Conservation (phyloP, 2,888 invertebrate genomes). For the Stenotaenia linearis region DNA sequence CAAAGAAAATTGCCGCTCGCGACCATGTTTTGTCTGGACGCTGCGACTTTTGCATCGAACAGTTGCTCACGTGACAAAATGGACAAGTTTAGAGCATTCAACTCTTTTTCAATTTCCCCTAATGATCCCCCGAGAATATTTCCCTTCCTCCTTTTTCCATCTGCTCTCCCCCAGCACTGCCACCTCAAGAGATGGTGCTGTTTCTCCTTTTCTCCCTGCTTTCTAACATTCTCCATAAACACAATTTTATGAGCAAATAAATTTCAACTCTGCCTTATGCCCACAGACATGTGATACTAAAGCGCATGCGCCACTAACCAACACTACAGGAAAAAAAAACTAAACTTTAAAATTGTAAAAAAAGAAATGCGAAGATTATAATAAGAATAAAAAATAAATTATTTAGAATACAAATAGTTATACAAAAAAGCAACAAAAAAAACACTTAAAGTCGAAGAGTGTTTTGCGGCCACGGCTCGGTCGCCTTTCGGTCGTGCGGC, state of each 20-base stretch:
- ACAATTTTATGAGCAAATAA: constrained; percentile 26
- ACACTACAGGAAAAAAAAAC: background rate
- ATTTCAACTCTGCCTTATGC: constrained; percentile 16
- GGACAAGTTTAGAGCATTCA: constrained; percentile 17
- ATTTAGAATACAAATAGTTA: background rate
- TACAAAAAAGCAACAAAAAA: background rate
- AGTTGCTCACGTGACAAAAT: constrained; percentile 10
- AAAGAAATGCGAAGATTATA: background rate
- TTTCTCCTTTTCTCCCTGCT: constrained; percentile 24
- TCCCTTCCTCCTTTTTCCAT: constrained; percentile 11
- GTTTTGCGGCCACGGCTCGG: background rate
- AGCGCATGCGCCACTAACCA: constrained; percentile 4
- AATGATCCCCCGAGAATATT: constrained; percentile 21
- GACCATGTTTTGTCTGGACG: background rate
- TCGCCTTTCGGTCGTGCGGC: background rate
- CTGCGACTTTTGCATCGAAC: too few species aligned
- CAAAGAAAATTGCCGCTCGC: background rate
- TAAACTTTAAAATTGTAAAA: too few species aligned
- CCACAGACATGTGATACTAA: constrained; percentile 15
- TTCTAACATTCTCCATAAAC: constrained; percentile 26
- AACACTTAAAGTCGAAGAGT: background rate
- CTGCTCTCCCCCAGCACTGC: constrained; percentile 10
- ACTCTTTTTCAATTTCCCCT: constrained; percentile 26
- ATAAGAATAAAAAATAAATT: background rate
- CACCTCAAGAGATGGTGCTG: constrained; percentile 24